Conservation (phyloP, 2,888 invertebrate genomes). For the Callosobruchus maculatus region DNA sequence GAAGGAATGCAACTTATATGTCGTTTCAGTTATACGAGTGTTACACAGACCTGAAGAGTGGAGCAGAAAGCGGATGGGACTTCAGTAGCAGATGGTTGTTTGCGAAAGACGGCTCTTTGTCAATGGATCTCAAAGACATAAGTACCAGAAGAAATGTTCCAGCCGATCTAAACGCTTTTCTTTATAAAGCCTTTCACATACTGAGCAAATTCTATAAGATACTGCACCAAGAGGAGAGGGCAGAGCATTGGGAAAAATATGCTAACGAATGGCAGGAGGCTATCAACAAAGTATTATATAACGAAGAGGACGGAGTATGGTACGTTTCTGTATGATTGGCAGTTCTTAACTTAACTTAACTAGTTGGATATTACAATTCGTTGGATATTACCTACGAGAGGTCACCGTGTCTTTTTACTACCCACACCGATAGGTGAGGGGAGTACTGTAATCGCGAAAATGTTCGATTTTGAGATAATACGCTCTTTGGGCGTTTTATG, state of each 20-base stretch:
- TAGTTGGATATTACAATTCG: too few relatives aligned
- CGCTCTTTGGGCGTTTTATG: too few relatives aligned
- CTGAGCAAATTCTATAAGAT: constrained; percentile 59
- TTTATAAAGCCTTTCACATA: constrained; percentile 65
- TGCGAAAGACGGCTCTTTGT: constrained; percentile 48
- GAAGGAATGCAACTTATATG: too few relatives aligned
- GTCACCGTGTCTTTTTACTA: too few relatives aligned
- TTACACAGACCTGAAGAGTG: constrained; percentile 55
- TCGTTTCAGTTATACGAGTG: constrained; percentile 42
- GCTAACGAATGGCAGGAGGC: constrained; percentile 52
- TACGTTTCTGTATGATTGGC: too few relatives aligned
- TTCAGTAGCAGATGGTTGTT: constrained; percentile 80
- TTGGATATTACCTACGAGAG: too few relatives aligned
- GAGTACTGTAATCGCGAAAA: too few relatives aligned
- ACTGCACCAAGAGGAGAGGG: constrained; percentile 51
- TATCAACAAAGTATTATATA: constrained; percentile 75
- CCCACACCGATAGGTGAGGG: too few relatives aligned
- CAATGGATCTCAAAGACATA: constrained; percentile 56
- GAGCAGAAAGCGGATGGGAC: constrained; percentile 85
- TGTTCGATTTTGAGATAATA: too few relatives aligned
- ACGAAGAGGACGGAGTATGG: constrained; percentile 73
- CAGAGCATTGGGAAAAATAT: constrained; percentile 51
- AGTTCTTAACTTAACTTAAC: too few relatives aligned
- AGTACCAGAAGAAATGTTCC: constrained; percentile 68
- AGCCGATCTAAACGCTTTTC: constrained; percentile 77